Conservation (phyloP, 1,140 invertebrate species). For the Bradysia coprophila region DNA sequence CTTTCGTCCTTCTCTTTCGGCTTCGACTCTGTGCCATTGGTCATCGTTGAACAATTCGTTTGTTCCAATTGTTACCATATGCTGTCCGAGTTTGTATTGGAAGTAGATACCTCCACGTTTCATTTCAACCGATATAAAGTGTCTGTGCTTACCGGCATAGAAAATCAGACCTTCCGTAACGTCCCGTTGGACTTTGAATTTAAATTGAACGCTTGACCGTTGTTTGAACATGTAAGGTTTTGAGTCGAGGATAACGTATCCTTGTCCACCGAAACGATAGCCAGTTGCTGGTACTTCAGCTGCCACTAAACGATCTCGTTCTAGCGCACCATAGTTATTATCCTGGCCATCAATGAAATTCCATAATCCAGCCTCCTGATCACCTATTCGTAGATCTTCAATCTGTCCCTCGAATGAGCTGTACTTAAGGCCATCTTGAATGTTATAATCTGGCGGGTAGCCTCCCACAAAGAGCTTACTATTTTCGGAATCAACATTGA, state of each 20-base stretch:
- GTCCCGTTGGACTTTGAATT: slow-evolving; percentile 61
- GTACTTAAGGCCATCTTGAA: slow-evolving; percentile 45
- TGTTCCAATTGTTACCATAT: slow-evolving; percentile 33
- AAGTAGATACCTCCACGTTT: slow-evolving; percentile 53
- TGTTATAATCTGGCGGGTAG: slow-evolving; percentile 46
- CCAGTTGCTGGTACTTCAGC: slow-evolving; percentile 33
- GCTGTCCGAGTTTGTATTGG: slow-evolving; percentile 47
- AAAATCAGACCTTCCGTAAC: slow-evolving; percentile 75
- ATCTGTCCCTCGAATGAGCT: slow-evolving; percentile 74
- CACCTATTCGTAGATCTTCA: slow-evolving; percentile 78
- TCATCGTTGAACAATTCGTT: slow-evolving; percentile 56
- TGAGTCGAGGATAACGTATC: slow-evolving; percentile 54
- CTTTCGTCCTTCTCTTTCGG: slow-evolving; percentile 38
- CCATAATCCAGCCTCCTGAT: slow-evolving; percentile 81
- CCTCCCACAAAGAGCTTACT: slow-evolving; percentile 86
- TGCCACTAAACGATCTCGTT: slow-evolving; percentile 24
- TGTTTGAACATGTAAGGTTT: slow-evolving; percentile 30
- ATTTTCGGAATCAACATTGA: slow-evolving; percentile 68
- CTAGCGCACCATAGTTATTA: slow-evolving; percentile 48
- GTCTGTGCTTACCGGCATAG: slow-evolving; percentile 50
- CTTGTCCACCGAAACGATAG: slow-evolving; percentile 69
- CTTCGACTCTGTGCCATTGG: slow-evolving; percentile 61
- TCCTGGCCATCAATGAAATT: slow-evolving; percentile 72
- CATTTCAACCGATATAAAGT: slow-evolving; percentile 74
- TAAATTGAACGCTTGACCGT: slow-evolving; percentile 41